Percentiles rank a stretch among this genome's conserved stretches.
phyloP scores from a whole-genome alignment of 2,888 invertebrate genomes.

The Palloptera scutellata region DNA sequence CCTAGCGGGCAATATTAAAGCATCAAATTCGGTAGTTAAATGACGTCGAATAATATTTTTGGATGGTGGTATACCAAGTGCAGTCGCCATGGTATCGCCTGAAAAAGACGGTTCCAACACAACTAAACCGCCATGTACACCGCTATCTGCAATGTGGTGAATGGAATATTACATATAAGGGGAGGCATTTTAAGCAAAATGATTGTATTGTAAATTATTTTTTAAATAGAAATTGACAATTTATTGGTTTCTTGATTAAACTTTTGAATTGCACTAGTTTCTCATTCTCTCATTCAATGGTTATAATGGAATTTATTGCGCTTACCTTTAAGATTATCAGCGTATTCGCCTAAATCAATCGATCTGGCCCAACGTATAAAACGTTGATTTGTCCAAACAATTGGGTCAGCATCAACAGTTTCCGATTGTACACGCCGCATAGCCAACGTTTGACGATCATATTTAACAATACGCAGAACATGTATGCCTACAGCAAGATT shows the following conservation, averaged over 20 bases:
- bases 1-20: constrained; percentile 92
- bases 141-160: constrained; percentile 74
- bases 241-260: too few species aligned
- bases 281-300: too few species aligned
- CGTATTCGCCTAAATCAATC: constrained; percentile 93
- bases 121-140: constrained; percentile 93
- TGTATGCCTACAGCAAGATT: constrained; percentile 70
- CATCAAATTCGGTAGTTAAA: constrained; percentile 89
- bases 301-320: too few species aligned
- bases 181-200: too few species aligned
- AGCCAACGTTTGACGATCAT: constrained; percentile 88
- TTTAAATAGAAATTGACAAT: too few species aligned
- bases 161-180: too few species aligned
- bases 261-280: too few species aligned
- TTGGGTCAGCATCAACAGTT: constrained; percentile 86
- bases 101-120: constrained; percentile 94
- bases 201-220: too few species aligned
- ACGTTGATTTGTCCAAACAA: constrained; percentile 95
- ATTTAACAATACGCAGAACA: constrained; percentile 88
- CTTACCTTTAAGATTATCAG: constrained; percentile 88
- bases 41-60: constrained; percentile 93
- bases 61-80: constrained; percentile 89
- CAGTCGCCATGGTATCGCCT: constrained; percentile 93
- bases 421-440: constrained; percentile 89
- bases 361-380: constrained; percentile 93